Evolutionary conservation across 2,113 vertebrate genomes (phyloP).

Genomic region (Ciconia boyciana): DNA sequence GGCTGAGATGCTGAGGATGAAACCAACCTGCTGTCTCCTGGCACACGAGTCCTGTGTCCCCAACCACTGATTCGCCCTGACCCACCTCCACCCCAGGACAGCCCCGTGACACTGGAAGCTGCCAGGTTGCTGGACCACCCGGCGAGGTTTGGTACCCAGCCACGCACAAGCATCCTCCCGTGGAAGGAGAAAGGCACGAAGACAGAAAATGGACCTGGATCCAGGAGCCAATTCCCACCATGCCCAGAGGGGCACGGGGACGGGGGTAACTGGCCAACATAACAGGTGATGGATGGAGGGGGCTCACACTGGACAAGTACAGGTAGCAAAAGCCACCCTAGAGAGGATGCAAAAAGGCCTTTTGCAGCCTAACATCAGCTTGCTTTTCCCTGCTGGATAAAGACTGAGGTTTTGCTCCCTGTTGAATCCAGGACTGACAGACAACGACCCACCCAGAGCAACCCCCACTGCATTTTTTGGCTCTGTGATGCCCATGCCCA

Average conservation of each 20-base stretch:
- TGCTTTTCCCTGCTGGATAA: background rate
- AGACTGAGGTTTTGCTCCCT: background rate
- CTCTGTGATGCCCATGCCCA: background rate
- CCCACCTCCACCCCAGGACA: background rate
- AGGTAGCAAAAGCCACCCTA: background rate
- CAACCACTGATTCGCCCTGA: background rate
- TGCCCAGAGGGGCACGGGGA: background rate
- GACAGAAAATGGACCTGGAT: background rate
- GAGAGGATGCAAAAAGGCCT: background rate
- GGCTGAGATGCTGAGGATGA: background rate
- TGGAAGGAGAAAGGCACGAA: background rate
- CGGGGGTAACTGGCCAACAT: background rate
- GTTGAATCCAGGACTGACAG: background rate
- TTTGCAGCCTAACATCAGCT: background rate
- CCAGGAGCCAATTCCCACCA: background rate
- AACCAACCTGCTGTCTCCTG: background rate
- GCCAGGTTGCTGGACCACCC: rapidly evolving
- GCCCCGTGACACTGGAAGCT: background rate
- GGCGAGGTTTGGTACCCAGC: background rate
- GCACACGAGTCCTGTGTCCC: rapidly evolving
- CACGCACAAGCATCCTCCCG: background rate
- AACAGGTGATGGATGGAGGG: background rate
- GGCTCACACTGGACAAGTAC: background rate
- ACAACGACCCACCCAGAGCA: background rate
- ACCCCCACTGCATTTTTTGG: background rate